phyloP scores from a whole-genome alignment of 2,888 invertebrate species.

The Sarcophaga variegata region DNA sequence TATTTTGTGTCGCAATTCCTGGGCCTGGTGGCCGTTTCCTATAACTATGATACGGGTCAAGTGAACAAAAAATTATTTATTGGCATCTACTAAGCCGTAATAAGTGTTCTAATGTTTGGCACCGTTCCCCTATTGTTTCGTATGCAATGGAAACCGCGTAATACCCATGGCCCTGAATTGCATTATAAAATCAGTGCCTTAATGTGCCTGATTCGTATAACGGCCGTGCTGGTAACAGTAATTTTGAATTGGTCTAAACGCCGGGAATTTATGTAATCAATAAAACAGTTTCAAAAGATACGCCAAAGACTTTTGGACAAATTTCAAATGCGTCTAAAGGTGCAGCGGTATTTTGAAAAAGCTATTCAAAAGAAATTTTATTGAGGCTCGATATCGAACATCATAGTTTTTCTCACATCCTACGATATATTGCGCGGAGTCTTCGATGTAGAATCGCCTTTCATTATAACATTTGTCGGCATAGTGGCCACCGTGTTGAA shows the following conservation, averaged over 20 bases:
- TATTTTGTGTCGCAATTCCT: slow-evolving; percentile 27
- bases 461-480: not conserved
- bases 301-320: not conserved
- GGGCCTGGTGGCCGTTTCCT: slow-evolving; percentile 35
- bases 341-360: slow-evolving; percentile 35
- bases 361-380: slow-evolving; percentile 37
- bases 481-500: slow-evolving; percentile 9
- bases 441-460: not conserved
- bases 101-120: slow-evolving; percentile 32
- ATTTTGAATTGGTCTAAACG: slow-evolving; percentile 54
- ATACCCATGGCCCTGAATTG: not conserved
- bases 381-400: slow-evolving; percentile 19
- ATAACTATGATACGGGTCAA: slow-evolving; percentile 23
- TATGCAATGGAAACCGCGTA: not conserved
- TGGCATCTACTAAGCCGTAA: slow-evolving; percentile 9
- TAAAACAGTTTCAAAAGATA: slow-evolving; percentile 22
- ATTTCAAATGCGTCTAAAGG: slow-evolving; percentile 19
- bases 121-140: slow-evolving; percentile 1
- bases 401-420: not conserved
- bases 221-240: slow-evolving; percentile 20
- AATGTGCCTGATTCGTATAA: slow-evolving; percentile 28
- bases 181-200: slow-evolving; percentile 32
- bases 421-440: not conserved
- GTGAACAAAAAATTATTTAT: not conserved
- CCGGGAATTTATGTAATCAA: slow-evolving; percentile 10